Evolutionary conservation across 2,113 vertebrate species (phyloP), one percentile per base, ranked within the genome.

Genomic region (Condylura cristata): DNA sequence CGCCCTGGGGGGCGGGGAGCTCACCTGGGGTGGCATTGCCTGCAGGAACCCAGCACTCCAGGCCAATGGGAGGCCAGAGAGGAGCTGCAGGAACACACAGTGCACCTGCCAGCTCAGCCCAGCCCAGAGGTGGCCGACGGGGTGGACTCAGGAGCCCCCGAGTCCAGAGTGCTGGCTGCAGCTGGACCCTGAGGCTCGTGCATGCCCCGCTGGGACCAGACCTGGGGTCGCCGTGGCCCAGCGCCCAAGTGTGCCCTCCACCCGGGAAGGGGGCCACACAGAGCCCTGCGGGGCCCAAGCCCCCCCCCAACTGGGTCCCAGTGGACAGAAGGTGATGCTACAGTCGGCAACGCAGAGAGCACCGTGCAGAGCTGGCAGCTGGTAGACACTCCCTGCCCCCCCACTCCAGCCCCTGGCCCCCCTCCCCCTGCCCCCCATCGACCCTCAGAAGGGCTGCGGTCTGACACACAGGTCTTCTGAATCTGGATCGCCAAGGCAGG

Each of bases 161-260:
- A 37, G 61, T 22, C 26, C 39, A 32, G 48, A 24, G 9, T 18
- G 20, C 63, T 17, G 9, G 12, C 20, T 80, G 53, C 51, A 14
- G 58, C 51, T 9, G 26, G 88, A 72, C 79, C 39, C 48, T 5
- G 37, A 32, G 10, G 56, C 58, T 74, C 71, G 30, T 0, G 0
- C 7, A 46, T 0, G 26, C 37, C 71, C 37, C 0, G 2, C 89
- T 44, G 30, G 46, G 41, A 14, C 1, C 30, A 58, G 30, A 20
- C 24, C 1, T 0, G 1, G 34, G 0, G 11, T 6, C 65, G 16
- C 8, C 17, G 14, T 20, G 0, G 16, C 20, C 0, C 0, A 5
- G 37, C 18, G 2, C 48, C 32, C 32, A n/a, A n/a, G 34, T 17
- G 63, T 2, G 7, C 24, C 26, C 17, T 37, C 51, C 4, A 2